Base-by-base conservation (phyloP, 2,113 vertebrate genomes). In the Aplodontia rufa region DNA sequence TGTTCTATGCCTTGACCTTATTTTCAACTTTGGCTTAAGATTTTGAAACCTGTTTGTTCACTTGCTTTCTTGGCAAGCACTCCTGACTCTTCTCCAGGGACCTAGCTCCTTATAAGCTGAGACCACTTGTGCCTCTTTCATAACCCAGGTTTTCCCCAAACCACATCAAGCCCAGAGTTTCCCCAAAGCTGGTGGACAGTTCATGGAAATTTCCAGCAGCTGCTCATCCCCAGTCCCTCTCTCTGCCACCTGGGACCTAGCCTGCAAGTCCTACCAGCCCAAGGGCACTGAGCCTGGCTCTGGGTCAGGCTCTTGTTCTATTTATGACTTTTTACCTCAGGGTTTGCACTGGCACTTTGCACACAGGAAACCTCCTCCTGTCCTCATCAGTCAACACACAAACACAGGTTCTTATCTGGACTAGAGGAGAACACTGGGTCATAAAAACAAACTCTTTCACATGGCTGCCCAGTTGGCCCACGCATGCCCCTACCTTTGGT, bases 301-400 rank as follows among this genome's bases (percentile, higher is more conserved):
- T 26, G 37, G 75, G 69, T 91, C 96, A 97, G 92, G 74, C 66
- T 76, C 88, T 17, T 7, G 26, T 64, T 95, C 97, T 98, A 98
- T 98, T 98, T 98, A 96, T 88, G 79, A 80, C 93, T 91, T 84
- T 96, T 97, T 97, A 97, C 96, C 94, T 97, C 96, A 97, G 85
- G 83, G 74, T 78, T 96, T 96, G 82, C 2, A 83, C 60, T 91
- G 94, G 94, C 92, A 75, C 90, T 79, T 51, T 78, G 71, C 66
- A 71, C 88, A 71, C 49, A 53, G 86, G 88, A 95, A 96, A 94
- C 94, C 88, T 93, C 68, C 68, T 49, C 58, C 53, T 14, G 55
- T 83, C 37, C 64, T 82, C 20, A 16, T 47, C 90, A 35, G 91
- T 86, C 92, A 80, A 62, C 68, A 60, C 20, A 53, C 82, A 80